These are phyloP conservation scores for Felis chaus DNA, from an alignment of 2,113 vertebrate genomes.

Conservation along the genomic window DNA sequence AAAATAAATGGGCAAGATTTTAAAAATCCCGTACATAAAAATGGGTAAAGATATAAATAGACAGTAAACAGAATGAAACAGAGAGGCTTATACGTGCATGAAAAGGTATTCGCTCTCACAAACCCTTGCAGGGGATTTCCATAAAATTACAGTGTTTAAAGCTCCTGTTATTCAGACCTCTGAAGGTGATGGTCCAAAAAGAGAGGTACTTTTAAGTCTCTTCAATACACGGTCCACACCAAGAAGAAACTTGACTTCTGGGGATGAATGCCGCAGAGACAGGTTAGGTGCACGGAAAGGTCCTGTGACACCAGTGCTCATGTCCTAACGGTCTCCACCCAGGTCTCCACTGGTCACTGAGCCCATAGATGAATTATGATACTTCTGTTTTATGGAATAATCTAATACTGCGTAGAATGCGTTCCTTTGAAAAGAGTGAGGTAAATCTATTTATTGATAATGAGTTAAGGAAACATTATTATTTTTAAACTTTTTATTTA, in stretches of 20 bases:
- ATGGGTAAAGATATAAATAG: background rate
- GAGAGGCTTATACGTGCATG: background rate
- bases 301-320: background rate
- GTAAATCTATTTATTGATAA: background rate
- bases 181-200: background rate
- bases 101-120: background rate
- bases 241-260: background rate
- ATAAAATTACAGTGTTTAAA: background rate
- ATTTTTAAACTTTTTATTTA: too few species aligned
- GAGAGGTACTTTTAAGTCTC: background rate
- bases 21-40: background rate
- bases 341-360: background rate
- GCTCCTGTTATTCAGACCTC: background rate
- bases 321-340: background rate
- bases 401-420: too few species aligned
- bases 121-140: background rate
- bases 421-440: background rate
- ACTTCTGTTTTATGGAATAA: background rate
- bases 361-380: background rate
- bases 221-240: fast-evolving
- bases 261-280: background rate
- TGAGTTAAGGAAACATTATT: background rate
- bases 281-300: background rate
- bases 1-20: background rate
- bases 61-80: background rate